phyloP scores from a whole-genome alignment of 1,140 invertebrate genomes.

The Hermatobates lingyangjiaoensis region DNA sequence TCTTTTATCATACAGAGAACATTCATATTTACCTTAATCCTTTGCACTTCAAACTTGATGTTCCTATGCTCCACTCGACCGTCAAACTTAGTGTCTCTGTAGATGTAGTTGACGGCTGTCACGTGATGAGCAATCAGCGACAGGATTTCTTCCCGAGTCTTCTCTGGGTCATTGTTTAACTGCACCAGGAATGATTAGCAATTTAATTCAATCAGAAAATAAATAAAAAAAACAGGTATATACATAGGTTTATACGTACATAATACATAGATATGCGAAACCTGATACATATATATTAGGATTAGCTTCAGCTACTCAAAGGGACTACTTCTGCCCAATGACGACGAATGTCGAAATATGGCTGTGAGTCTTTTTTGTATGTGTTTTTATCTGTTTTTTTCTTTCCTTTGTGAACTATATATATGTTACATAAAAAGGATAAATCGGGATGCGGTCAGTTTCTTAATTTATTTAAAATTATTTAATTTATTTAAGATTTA shows the following conservation, averaged over 20 bases:
- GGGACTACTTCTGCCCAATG: too few species aligned
- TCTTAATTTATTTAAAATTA: too few species aligned
- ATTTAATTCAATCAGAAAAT: not conserved
- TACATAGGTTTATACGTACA: not conserved
- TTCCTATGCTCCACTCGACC: constrained; percentile 70
- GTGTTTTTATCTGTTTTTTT: too few species aligned
- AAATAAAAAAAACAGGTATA: constrained; percentile 2
- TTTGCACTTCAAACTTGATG: constrained; percentile 94
- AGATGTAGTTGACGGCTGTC: constrained; percentile 95
- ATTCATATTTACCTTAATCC: constrained; percentile 90
- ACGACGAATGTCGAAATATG: too few species aligned
- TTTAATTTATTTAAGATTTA: too few species aligned
- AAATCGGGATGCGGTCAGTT: too few species aligned
- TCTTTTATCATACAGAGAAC: too few species aligned
- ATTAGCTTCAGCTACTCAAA: too few species aligned
- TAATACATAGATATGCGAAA: not conserved
- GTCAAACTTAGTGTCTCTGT: constrained; percentile 84
- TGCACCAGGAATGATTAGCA: constrained; percentile 3
- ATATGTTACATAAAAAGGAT: too few species aligned
- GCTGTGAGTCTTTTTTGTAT: too few species aligned
- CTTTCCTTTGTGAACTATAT: too few species aligned
- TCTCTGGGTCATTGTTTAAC: constrained; percentile 33
- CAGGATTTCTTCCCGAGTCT: constrained; percentile 90
- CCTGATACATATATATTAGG: not conserved
- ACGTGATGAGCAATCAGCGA: constrained; percentile 95